Evolutionary conservation across 2,888 invertebrate genomes (phyloP).

Genomic region (Leptura quadrifasciata): DNA sequence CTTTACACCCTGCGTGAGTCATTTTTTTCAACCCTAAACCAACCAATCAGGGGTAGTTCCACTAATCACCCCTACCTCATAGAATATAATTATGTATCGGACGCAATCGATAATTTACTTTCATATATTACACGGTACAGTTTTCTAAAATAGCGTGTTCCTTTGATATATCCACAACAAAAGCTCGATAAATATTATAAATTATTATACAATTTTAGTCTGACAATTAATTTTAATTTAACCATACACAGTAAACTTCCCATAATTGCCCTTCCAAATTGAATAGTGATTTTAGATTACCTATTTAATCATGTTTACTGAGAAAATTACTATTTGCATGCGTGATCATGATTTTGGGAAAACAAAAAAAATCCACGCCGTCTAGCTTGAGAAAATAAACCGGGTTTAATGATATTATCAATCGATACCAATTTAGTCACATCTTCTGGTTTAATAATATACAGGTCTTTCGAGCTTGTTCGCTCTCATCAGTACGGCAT

Average conservation of each 20-base stretch:
- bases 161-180: constrained; percentile 51
- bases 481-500: too few species aligned
- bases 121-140: constrained; percentile 60
- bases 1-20: constrained; percentile 76
- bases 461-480: too few species aligned
- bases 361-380: constrained; percentile 4
- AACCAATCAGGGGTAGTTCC: constrained; percentile 73
- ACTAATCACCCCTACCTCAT: constrained; percentile 73
- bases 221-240: constrained; percentile 48
- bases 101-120: constrained; percentile 74
- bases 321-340: constrained; percentile 20
- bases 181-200: constrained; percentile 53
- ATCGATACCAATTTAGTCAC: constrained; percentile 16
- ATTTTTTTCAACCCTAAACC: constrained; percentile 74
- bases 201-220: constrained; percentile 44
- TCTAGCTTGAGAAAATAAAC: background rate
- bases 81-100: constrained; percentile 74
- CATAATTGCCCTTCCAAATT: constrained; percentile 18
- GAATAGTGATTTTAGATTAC: constrained; percentile 19
- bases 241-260: constrained; percentile 23
- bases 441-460: constrained; percentile 7
- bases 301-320: constrained; percentile 28
- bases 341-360: constrained; percentile 27
- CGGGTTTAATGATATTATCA: background rate
- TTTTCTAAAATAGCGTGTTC: constrained; percentile 54